A percentile compares a stretch with the other conserved stretches of the same genome.
phyloP scores from a whole-genome alignment of 2,113 vertebrate genomes.

The Channa maculata region DNA sequence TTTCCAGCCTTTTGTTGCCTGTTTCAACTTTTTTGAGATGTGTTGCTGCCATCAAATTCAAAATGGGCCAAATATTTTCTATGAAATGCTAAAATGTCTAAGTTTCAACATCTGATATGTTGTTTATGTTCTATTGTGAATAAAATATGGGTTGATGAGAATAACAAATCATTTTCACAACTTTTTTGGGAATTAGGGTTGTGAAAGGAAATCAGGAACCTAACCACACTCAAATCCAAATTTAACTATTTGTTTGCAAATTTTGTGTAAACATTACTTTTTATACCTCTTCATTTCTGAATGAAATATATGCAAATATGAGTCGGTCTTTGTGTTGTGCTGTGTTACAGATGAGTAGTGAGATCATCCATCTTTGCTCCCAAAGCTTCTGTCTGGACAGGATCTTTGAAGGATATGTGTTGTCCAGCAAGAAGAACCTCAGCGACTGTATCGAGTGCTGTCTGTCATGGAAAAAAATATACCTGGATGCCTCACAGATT shows the following conservation, averaged over 20 bases:
- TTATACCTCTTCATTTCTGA: background rate
- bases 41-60: too few relatives aligned
- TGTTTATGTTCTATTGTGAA: too few relatives aligned
- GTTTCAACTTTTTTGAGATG: too few relatives aligned
- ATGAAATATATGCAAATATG: background rate
- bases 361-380: conserved; percentile 88
- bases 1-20: too few relatives aligned
- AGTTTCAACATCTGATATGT: too few relatives aligned
- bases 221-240: background rate
- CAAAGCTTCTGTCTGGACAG: conserved; percentile 86
- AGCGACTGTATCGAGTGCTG: conserved; percentile 87
- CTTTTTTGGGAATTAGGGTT: too few relatives aligned
- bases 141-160: too few relatives aligned
- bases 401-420: conserved; percentile 87
- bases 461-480: conserved; percentile 86
- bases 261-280: background rate
- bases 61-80: too few relatives aligned
- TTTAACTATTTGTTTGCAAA: background rate
- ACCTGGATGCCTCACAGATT: conserved; percentile 74
- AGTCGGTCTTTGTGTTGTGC: conserved; percentile 15
- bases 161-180: too few relatives aligned
- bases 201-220: background rate
- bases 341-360: conserved; percentile 86
- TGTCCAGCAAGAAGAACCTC: conserved; percentile 85
- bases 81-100: too few relatives aligned